These are phyloP conservation scores for Corella eumyota DNA, from an alignment of 23 tunicate genomes.

Conservation along the genomic window DNA sequence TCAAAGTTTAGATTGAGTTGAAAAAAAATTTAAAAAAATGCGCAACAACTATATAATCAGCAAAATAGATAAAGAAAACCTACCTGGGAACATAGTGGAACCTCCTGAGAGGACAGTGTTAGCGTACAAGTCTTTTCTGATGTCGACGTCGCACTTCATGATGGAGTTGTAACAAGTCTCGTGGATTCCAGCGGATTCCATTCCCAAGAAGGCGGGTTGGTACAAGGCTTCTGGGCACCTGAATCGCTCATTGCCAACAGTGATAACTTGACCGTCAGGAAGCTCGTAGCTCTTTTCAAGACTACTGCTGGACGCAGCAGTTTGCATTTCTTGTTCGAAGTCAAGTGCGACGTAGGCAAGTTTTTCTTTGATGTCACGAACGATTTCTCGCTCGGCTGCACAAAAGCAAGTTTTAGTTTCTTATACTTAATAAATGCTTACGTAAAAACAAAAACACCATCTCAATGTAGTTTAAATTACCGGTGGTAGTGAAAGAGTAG, in stretches of 20 bases:
- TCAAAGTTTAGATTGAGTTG: not conserved
- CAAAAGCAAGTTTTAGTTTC: too few relatives aligned
- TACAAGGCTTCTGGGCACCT: constrained; percentile 91
- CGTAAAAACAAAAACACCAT: too few relatives aligned
- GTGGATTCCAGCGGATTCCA: constrained; percentile 94
- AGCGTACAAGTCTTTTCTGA: too few relatives aligned
- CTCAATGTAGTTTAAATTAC: too few relatives aligned
- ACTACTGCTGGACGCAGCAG: constrained; percentile 42
- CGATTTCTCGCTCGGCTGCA: too few relatives aligned
- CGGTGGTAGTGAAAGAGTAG: constrained; percentile 14
- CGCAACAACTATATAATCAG: not conserved
- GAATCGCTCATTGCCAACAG: constrained; percentile 92
- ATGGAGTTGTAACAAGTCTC: constrained; percentile 92
- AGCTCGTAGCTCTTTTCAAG: too few relatives aligned
- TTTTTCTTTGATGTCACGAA: too few relatives aligned
- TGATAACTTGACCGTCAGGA: too few relatives aligned
- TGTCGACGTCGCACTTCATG: too few relatives aligned
- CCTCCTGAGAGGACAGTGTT: constrained; percentile 92
- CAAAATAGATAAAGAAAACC: not conserved
- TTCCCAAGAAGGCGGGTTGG: constrained; percentile 96
- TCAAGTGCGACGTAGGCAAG: constrained; percentile 57
- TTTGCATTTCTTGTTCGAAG: constrained; percentile 87
- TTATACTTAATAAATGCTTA: too few relatives aligned
- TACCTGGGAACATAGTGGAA: constrained; percentile 96
- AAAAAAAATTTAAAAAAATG: not conserved